These are phyloP conservation scores for Folsomia manolachei DNA, from an alignment of 2,888 invertebrate species.

Conservation along the genomic window DNA sequence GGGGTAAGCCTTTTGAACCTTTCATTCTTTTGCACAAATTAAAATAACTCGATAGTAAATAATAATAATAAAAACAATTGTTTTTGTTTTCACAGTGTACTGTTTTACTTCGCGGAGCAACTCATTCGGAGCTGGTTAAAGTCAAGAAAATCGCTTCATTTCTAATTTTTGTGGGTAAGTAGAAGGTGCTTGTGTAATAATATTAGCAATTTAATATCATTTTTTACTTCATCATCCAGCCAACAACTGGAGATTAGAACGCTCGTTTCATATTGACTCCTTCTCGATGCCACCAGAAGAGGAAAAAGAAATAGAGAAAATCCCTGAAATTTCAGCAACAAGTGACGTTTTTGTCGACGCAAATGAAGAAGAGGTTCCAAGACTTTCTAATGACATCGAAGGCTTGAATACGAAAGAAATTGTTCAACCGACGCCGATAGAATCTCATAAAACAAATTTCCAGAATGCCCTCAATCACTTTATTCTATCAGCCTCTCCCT, in stretches of 20 bases:
- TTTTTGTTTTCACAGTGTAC: constrained; percentile 61
- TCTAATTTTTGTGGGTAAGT: constrained; percentile 75
- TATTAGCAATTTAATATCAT: too few relatives aligned
- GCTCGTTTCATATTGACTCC: constrained; percentile 83
- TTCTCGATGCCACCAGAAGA: constrained; percentile 68
- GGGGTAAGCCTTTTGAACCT: constrained; percentile 58
- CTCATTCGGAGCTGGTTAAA: constrained; percentile 68
- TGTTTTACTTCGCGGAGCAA: constrained; percentile 76
- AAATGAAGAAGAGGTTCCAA: constrained; percentile 23
- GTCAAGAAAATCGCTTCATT: constrained; percentile 80
- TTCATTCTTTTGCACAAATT: too few relatives aligned
- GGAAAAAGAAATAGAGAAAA: constrained; percentile 19
- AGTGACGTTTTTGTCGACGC: constrained; percentile 43
- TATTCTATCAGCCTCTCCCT: constrained; percentile 80
- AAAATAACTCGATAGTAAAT: too few relatives aligned
- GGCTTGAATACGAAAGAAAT: not conserved
- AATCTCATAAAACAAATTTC: not conserved
- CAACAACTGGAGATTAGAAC: constrained; percentile 90
- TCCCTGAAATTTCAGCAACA: constrained; percentile 27
- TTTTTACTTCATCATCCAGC: too few relatives aligned
- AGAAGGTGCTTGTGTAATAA: too few relatives aligned
- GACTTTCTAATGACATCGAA: constrained; percentile 21
- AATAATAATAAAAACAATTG: too few relatives aligned
- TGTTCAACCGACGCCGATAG: not conserved
- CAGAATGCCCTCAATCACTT: constrained; percentile 64